phyloP scores from a whole-genome alignment of 2,113 vertebrate species.

The Rutilus rutilus region DNA sequence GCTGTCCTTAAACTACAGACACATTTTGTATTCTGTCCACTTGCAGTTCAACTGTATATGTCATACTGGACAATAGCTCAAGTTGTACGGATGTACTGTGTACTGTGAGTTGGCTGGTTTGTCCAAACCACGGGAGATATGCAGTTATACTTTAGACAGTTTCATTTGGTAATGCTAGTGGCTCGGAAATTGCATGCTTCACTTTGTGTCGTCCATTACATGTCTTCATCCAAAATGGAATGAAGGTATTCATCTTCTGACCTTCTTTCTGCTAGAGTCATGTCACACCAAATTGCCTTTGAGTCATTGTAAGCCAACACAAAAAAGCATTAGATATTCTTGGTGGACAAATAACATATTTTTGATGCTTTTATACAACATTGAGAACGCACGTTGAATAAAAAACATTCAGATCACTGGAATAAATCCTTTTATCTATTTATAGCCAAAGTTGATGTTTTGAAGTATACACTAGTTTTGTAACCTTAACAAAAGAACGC shows the following conservation, averaged over 20 bases:
- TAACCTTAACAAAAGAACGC: background rate
- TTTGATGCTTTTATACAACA: background rate
- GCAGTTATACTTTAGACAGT: background rate
- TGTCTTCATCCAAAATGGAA: background rate
- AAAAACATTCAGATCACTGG: background rate
- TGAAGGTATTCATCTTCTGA: slow-evolving; percentile 13
- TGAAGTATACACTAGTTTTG: background rate
- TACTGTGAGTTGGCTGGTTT: background rate
- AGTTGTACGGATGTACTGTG: background rate
- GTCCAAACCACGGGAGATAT: background rate
- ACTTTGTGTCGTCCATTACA: background rate
- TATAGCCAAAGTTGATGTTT: background rate
- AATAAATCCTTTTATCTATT: background rate
- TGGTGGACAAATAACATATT: background rate
- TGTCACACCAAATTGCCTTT: slow-evolving; percentile 5
- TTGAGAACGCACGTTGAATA: background rate
- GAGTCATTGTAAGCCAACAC: background rate
- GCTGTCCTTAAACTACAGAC: background rate
- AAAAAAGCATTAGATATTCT: background rate
- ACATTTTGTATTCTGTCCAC: background rate
- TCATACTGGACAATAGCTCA: background rate
- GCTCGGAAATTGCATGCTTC: background rate
- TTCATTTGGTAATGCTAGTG: background rate
- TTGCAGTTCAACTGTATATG: background rate
- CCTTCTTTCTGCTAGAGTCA: background rate